Percentiles rank a stretch among this genome's conserved stretches.
These are phyloP conservation scores for Gandaritis pyraliata DNA, from an alignment of 2,888 invertebrate species.

Conservation along the genomic window DNA sequence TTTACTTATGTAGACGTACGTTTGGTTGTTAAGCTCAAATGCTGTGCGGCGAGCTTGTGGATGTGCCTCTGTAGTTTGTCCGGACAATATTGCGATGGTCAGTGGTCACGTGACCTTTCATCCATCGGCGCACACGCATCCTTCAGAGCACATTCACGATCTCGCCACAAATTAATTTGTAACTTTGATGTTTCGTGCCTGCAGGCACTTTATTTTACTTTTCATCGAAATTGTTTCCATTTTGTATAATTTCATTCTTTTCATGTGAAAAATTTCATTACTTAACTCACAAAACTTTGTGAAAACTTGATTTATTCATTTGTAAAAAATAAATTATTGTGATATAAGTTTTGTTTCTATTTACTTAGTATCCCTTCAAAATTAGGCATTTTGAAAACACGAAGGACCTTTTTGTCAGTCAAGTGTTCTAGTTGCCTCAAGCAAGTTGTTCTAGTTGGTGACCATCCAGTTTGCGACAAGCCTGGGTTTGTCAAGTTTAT, in stretches of 20 bases:
- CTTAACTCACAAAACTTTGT: constrained; percentile 70
- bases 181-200: constrained; percentile 46
- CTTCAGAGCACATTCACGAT: constrained; percentile 27
- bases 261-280: constrained; percentile 45
- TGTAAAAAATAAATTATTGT: constrained; percentile 85
- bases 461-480: too few relatives aligned
- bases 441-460: too few relatives aligned
- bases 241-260: constrained; percentile 38
- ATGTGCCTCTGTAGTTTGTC: constrained; percentile 20
- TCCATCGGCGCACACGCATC: constrained; percentile 24
- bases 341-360: constrained; percentile 65
- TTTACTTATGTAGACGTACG: constrained; percentile 51
- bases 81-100: constrained; percentile 15
- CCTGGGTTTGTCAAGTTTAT: too few relatives aligned
- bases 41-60: constrained; percentile 30
- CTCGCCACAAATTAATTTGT: constrained; percentile 41
- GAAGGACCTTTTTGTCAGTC: too few relatives aligned
- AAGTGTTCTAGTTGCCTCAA: too few relatives aligned
- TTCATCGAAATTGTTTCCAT: constrained; percentile 39
- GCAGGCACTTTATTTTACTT: constrained; percentile 41
- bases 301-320: constrained; percentile 80
- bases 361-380: not conserved
- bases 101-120: constrained; percentile 14
- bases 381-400: not conserved
- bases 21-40: constrained; percentile 68